Conservation (phyloP, 2,888 invertebrate species). For the Phyllotreta cruciferae region DNA sequence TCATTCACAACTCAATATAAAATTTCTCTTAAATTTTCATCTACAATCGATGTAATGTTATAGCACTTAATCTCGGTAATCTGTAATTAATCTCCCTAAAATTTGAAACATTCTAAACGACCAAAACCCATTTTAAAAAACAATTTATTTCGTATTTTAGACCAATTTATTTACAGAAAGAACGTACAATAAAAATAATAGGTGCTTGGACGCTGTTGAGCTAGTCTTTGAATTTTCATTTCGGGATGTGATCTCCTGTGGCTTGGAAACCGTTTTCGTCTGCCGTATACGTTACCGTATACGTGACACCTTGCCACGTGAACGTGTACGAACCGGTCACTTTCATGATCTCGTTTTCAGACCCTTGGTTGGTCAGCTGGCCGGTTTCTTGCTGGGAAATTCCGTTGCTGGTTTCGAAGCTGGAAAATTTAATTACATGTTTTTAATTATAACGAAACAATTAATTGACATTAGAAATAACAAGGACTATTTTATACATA, state of each 20-base stretch:
- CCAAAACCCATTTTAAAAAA: background rate
- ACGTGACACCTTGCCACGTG: slow-evolving; percentile 68
- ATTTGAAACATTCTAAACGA: background rate
- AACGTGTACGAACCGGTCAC: slow-evolving; percentile 70
- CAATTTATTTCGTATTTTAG: slow-evolving; percentile 25
- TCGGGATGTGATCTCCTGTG: slow-evolving; percentile 61
- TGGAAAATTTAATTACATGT: slow-evolving; percentile 50
- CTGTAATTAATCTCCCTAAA: background rate
- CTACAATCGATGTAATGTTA: too few species aligned
- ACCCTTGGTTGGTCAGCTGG: slow-evolving; percentile 66
- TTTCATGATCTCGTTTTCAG: slow-evolving; percentile 69
- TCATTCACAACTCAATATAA: too few species aligned
- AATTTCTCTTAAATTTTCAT: too few species aligned
- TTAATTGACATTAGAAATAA: too few species aligned
- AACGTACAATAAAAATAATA: slow-evolving; percentile 19
- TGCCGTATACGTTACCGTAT: slow-evolving; percentile 68
- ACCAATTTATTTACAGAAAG: slow-evolving; percentile 39
- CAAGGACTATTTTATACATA: too few species aligned
- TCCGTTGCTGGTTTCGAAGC: slow-evolving; percentile 72
- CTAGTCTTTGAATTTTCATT: slow-evolving; percentile 23
- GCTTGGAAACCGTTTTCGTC: slow-evolving; percentile 69
- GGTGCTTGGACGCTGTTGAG: slow-evolving; percentile 16
- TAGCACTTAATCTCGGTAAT: too few species aligned
- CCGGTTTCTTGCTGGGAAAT: slow-evolving; percentile 69
- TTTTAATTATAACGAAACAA: background rate